A percentile compares a stretch with the other conserved stretches of the same genome.
Conservation (phyloP, 2,797 vertebrate species). For the Lemur catta region DNA sequence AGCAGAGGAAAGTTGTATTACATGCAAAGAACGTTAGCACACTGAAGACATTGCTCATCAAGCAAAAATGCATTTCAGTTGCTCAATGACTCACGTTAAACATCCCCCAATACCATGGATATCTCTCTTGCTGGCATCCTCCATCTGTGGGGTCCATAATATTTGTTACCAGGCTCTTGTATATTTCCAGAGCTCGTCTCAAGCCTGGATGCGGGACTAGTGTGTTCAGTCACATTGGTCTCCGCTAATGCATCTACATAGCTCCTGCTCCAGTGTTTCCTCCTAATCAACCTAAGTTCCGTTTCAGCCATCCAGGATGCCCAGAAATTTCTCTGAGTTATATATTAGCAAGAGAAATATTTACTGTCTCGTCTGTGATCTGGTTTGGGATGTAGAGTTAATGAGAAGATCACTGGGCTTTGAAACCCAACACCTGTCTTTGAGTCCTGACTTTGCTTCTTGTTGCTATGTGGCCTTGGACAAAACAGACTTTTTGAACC, state of each 20-base stretch:
- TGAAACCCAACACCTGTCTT: background rate
- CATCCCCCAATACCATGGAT: background rate
- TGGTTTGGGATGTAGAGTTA: background rate
- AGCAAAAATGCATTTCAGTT: background rate
- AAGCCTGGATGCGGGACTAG: background rate
- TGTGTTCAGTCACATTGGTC: background rate
- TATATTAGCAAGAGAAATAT: background rate
- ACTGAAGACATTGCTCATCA: background rate
- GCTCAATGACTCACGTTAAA: background rate
- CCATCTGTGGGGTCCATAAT: background rate
- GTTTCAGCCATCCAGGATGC: background rate
- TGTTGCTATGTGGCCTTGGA: background rate
- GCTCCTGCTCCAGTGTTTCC: background rate
- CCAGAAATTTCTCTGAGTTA: background rate
- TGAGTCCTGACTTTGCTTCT: background rate
- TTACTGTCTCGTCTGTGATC: background rate
- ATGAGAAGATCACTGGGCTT: background rate
- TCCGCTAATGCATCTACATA: background rate
- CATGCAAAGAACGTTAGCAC: background rate
- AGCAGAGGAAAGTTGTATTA: background rate
- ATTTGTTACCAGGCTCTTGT: background rate
- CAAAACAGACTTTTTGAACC: background rate
- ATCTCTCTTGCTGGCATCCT: background rate
- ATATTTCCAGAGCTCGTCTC: background rate
- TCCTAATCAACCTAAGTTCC: background rate